phyloP scores from a whole-genome alignment of 2,113 vertebrate species.

The Alligator sinensis region DNA sequence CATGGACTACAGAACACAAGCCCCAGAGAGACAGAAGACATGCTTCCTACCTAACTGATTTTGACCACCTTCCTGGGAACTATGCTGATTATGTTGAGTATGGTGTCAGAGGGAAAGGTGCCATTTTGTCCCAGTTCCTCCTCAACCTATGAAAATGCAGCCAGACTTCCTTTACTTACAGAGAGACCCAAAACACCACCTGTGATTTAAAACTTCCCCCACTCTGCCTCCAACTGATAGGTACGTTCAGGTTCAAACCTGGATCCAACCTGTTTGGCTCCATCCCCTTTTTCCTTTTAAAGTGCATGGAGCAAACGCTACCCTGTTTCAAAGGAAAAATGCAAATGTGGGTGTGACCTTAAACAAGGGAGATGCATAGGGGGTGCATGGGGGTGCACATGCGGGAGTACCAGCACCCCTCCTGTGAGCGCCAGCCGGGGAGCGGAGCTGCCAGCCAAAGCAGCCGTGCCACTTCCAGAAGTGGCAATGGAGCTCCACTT shows the following conservation, averaged over 20 bases:
- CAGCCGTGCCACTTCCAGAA: too few relatives aligned
- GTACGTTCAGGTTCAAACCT: background rate
- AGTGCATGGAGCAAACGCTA: background rate
- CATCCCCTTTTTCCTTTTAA: background rate
- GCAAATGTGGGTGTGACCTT: background rate
- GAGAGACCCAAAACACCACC: background rate
- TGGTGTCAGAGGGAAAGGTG: background rate
- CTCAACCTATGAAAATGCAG: background rate
- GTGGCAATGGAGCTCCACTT: too few relatives aligned
- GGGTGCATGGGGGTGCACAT: too few relatives aligned
- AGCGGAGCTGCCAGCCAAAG: too few relatives aligned
- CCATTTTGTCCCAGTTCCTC: background rate
- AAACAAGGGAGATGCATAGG: too few relatives aligned
- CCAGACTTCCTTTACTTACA: background rate
- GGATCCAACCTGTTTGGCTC: background rate
- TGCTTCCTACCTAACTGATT: background rate
- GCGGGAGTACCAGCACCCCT: too few relatives aligned
- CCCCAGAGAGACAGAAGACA: accelerated
- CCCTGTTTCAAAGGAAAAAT: background rate
- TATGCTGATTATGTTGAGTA: background rate
- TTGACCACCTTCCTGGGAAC: background rate
- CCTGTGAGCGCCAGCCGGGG: too few relatives aligned
- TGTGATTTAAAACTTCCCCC: background rate
- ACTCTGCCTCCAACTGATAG: background rate
- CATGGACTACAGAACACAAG: background rate